Evolutionary conservation across 2,888 invertebrate genomes (phyloP), one percentile per base, ranked within the genome.

Genomic region (Callyntrura guangdongensis): DNA sequence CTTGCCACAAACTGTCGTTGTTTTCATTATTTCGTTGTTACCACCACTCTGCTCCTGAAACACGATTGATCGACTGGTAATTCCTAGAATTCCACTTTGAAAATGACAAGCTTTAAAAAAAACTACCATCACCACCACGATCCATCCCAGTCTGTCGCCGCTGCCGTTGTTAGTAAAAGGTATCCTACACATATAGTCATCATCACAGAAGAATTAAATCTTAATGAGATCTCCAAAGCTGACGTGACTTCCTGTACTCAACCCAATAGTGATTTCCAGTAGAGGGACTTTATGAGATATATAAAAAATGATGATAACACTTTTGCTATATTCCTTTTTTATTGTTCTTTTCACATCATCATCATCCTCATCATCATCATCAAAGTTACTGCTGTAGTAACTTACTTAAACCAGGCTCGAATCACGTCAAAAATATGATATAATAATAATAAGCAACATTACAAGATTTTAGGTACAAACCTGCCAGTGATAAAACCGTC

Each of bases 161-260:
- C n/a, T n/a, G n/a, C n/a, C n/a, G n/a, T n/a, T n/a, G n/a, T n/a
- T n/a, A n/a, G n/a, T n/a, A 12, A 49, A 77, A 53, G 49, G 20
- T 53, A 77, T 77, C 77, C 77, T 77, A 77, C 81, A 61, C 81
- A n/a, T n/a, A n/a, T 6, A 36, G 3, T 36, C 36, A 36, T 36
- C 36, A 36, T 36, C 36, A 11, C 64, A 82, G 64, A 82, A 82
- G 61, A 82, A 64, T 64, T 53, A 69, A 77, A 89, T 89, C 89
- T 89, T 89, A 89, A 84, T 89, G 89, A 89, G 89, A 89, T 89
- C 89, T 89, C 64, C 22, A 45, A 47, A 53, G 25, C 20, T 47
- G 64, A 82, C 82, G 82, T 82, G 82, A 82, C 82, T 82, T 82
- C 82, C 82, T 82, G 61, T 82, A 82, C n/a, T 14, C 36, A 27